A percentile compares a stretch with the other conserved stretches of the same genome.
These are phyloP conservation scores for Halesus radiatus DNA, from an alignment of 1,140 invertebrate genomes.

Conservation along the genomic window DNA sequence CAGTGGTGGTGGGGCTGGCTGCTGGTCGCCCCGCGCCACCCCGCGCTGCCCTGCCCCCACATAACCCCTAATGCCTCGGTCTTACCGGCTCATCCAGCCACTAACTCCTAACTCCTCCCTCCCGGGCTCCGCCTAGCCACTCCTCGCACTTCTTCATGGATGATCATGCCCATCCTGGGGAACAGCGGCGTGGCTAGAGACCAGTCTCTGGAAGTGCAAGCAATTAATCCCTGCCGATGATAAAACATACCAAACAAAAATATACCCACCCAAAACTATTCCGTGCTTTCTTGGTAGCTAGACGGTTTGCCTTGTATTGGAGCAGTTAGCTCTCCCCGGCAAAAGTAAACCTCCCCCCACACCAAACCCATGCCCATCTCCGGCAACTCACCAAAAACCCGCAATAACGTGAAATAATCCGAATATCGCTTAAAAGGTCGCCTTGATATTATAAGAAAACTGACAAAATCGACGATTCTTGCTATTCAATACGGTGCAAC, in stretches of 20 bases:
- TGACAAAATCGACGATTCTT: neutral
- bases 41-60: neutral
- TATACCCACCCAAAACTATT: neutral
- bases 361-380: neutral
- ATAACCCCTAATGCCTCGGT: neutral
- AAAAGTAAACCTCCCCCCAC: neutral
- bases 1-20: neutral
- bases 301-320: constrained; percentile 31
- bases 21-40: constrained; percentile 4
- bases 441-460: neutral
- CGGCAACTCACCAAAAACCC: constrained; percentile 9
- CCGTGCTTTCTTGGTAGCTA: constrained; percentile 28
- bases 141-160: constrained; percentile 15
- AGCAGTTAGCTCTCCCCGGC: neutral
- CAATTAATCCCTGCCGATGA: constrained; percentile 16
- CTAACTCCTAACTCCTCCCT: constrained; percentile 41
- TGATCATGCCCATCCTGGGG: constrained; percentile 51
- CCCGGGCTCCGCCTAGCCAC: neutral
- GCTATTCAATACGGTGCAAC: constrained; percentile 30
- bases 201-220: neutral
- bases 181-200: neutral
- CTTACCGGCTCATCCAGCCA: constrained; percentile 12
- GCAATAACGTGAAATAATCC: constrained; percentile 32
- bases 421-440: constrained; percentile 28
- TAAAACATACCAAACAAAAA: neutral